phyloP scores from a whole-genome alignment of 2,888 invertebrate species.

The Meiosimyza decipiens region DNA sequence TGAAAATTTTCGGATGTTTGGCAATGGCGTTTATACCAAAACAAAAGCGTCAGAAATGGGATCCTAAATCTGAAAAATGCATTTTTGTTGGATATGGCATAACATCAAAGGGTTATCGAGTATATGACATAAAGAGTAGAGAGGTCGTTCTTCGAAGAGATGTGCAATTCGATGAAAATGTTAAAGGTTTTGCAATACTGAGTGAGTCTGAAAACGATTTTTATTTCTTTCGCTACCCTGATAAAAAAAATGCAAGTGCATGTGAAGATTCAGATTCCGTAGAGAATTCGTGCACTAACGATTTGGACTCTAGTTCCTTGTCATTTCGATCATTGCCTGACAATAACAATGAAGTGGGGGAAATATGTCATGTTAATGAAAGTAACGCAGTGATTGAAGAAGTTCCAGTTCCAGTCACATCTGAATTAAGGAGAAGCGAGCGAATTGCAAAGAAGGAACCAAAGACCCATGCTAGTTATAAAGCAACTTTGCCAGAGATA shows the following conservation, averaged over 20 bases:
- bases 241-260: background rate
- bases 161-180: background rate
- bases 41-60: too few relatives aligned
- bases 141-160: background rate
- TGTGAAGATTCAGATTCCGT: too few relatives aligned
- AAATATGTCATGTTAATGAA: background rate
- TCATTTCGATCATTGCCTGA: background rate
- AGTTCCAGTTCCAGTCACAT: background rate
- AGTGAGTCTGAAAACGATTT: background rate
- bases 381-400: background rate
- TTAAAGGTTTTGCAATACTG: background rate
- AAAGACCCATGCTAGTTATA: background rate
- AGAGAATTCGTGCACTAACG: too few relatives aligned
- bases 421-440: background rate
- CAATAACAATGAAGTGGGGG: conserved; percentile 15
- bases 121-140: background rate
- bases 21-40: too few relatives aligned
- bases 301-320: background rate
- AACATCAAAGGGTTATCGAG: background rate
- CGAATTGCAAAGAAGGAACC: background rate
- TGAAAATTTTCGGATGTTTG: too few relatives aligned
- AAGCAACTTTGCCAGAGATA: background rate
- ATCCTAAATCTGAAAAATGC: too few relatives aligned
- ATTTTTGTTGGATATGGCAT: background rate
- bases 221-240: background rate